Evolutionary conservation across 2,113 vertebrate genomes (phyloP), one percentile per base, ranked within the genome.

Genomic region (Barbus barbus): DNA sequence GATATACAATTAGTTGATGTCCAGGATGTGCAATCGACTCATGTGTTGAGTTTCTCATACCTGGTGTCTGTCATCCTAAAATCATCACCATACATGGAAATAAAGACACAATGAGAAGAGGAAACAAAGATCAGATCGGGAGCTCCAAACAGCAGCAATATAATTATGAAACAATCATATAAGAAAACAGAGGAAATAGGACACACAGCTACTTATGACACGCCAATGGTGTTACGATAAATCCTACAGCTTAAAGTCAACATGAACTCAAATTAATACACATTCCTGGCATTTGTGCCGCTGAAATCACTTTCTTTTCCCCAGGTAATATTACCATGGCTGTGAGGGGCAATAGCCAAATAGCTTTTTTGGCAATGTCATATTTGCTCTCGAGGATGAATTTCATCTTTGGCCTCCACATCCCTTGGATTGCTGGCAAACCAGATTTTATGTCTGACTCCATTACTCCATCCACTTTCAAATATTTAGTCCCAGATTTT

Each of bases 141-240:
- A 81, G 79, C 78, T 89, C 78, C 85, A 76, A 13, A 44, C 81
- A 80, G 88, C 65, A 87, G 82, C 85, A 87, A 74, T 82, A 78
- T 87, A 90, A 90, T 92, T 88, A 90, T 80, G 86, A 92, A 90
- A 85, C 86, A 91, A 87, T 88, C 81, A 72, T 90, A 90, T 77
- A 83, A 71, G 86, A 89, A 89, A 87, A 89, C 5, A 67, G 87
- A 61, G 63, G 78, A 80, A 83, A 87, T 79, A 84, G 85, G 88
- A 87, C 56, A 9, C 86, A 85, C 86, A 84, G 83, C 87, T 82
- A 83, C 88, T 83, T 56, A 84, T 36, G 63, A 77, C 72, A 80
- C 86, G 74, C 87, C 85, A 84, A 31, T 85, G 72, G 84, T 78
- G 75, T 83, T 78, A 86, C 87, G 84, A 89, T 91, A 20, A 87